These are phyloP conservation scores for Drosophila bocki DNA, from an alignment of 1,140 invertebrate species.

Conservation along the genomic window DNA sequence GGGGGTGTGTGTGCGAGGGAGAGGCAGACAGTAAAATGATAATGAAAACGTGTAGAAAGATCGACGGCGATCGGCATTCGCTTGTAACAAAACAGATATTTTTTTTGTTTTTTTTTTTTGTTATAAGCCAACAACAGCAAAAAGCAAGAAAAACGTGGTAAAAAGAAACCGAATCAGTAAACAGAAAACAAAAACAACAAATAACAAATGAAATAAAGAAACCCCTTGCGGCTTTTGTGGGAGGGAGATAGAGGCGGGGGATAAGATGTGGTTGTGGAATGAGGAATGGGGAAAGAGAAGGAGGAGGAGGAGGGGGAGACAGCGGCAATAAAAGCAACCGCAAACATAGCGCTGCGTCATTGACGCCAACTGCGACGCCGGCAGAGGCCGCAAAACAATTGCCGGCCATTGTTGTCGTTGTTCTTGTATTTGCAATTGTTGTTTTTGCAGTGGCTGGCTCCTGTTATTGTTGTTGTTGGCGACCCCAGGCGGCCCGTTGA, in stretches of 20 bases:
- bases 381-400: constrained; percentile 65
- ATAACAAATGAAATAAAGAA: constrained; percentile 31
- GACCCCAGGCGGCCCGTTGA: constrained; percentile 49
- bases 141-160: constrained; percentile 1
- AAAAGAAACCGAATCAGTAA: constrained; percentile 36
- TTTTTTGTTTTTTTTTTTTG: not conserved
- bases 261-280: not conserved
- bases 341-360: constrained; percentile 78
- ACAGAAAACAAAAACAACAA: constrained; percentile 35
- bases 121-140: constrained; percentile 56
- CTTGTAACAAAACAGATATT: constrained; percentile 75
- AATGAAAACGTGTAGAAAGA: constrained; percentile 69
- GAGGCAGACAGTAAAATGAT: constrained; percentile 52
- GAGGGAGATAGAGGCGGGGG: not conserved
- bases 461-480: constrained; percentile 15
- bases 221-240: constrained; percentile 37
- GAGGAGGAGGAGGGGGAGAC: not conserved
- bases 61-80: constrained; percentile 62
- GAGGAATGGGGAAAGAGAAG: not conserved
- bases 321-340: constrained; percentile 47
- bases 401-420: constrained; percentile 72
- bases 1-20: constrained; percentile 9
- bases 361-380: constrained; percentile 17
- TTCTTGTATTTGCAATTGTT: constrained; percentile 20
- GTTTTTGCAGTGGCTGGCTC: constrained; percentile 8